Evolutionary conservation across 2,888 invertebrate genomes (phyloP).

Genomic region (Patella ulyssiponensis): DNA sequence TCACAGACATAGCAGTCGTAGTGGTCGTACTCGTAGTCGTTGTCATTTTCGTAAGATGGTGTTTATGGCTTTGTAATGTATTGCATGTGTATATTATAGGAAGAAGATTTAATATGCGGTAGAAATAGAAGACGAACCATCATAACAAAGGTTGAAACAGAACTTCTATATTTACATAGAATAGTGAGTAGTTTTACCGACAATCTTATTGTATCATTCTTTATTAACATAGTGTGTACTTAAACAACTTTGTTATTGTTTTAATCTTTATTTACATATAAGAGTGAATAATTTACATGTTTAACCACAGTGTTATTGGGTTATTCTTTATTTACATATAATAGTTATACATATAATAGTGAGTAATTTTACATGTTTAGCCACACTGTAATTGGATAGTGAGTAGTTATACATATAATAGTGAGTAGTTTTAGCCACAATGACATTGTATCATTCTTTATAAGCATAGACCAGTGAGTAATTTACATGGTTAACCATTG

Average conservation of each 20-base stretch:
- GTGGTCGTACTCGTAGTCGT: not conserved
- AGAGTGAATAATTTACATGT: slow-evolving; percentile 48
- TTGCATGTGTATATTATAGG: slow-evolving; percentile 39
- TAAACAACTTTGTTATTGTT: not conserved
- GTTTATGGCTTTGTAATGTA: not conserved
- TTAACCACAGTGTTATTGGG: too few species aligned
- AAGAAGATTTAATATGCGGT: slow-evolving; percentile 63
- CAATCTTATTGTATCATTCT: slow-evolving; percentile 34
- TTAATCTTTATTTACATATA: slow-evolving; percentile 60
- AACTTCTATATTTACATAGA: slow-evolving; percentile 64
- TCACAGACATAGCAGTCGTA: not conserved
- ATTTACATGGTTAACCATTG: too few species aligned
- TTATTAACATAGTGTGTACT: slow-evolving; percentile 61
- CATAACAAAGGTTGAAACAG: slow-evolving; percentile 59
- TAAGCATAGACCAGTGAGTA: too few species aligned
- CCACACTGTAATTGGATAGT: too few species aligned
- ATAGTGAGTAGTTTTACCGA: slow-evolving; percentile 49
- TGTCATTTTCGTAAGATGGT: not conserved
- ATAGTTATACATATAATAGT: slow-evolving; percentile 48
- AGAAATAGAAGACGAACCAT: slow-evolving; percentile 59
- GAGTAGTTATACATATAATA: too few species aligned
- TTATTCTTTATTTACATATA: slow-evolving; percentile 60
- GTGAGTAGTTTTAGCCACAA: too few species aligned
- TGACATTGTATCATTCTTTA: too few species aligned
- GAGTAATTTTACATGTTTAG: too few species aligned